Evolutionary conservation across 2,113 vertebrate genomes (phyloP).

Genomic region (Nestor notabilis): DNA sequence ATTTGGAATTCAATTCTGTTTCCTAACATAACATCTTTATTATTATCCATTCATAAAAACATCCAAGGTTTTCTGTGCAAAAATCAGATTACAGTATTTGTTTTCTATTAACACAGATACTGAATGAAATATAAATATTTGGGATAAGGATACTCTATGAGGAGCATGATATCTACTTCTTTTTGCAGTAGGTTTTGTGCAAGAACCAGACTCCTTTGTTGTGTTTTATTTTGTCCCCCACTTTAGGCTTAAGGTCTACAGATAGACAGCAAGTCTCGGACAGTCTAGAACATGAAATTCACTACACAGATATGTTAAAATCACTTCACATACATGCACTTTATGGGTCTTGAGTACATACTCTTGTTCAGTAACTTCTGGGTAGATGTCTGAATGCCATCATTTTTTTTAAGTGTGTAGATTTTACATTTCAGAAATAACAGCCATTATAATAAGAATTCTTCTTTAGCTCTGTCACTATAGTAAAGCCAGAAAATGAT

Average conservation of each 20-base stretch:
- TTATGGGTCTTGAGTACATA: background rate
- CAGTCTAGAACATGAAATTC: background rate
- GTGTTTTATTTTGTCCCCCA: background rate
- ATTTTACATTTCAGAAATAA: background rate
- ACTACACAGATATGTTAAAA: background rate
- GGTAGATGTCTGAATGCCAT: background rate
- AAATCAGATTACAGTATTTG: background rate
- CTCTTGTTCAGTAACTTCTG: background rate
- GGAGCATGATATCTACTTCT: background rate
- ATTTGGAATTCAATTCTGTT: background rate
- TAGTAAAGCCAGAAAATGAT: background rate
- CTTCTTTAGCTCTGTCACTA: background rate
- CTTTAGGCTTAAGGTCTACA: background rate
- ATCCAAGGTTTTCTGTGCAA: background rate
- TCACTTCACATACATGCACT: accelerated
- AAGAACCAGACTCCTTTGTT: background rate
- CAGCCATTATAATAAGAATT: background rate
- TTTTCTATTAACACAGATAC: background rate
- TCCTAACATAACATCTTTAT: background rate
- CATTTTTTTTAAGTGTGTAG: background rate
- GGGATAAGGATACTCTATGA: background rate
- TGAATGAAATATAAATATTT: background rate
- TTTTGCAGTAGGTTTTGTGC: background rate
- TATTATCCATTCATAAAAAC: background rate
- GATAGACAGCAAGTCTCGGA: background rate